These are phyloP conservation scores for Geopemphigus sp. DNA, from an alignment of 1,140 invertebrate species.

Conservation along the genomic window DNA sequence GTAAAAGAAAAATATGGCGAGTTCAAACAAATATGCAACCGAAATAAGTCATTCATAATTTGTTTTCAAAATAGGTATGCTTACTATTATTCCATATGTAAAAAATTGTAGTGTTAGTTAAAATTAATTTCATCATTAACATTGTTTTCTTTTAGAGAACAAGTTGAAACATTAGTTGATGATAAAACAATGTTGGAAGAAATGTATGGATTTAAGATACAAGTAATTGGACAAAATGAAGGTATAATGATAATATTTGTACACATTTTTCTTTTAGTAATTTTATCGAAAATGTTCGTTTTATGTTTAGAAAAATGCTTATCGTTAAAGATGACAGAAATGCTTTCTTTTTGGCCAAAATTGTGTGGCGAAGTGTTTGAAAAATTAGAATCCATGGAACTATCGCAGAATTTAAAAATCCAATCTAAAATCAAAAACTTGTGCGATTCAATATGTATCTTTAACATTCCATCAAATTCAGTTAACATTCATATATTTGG, in stretches of 20 bases:
- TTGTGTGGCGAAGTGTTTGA: not conserved
- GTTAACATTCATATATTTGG: not conserved
- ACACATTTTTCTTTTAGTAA: not conserved
- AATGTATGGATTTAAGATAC: not conserved
- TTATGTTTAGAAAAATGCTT: conserved; percentile 8
- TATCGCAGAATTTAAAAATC: not conserved
- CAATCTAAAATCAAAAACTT: not conserved
- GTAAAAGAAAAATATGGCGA: conserved; percentile 8
- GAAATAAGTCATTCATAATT: conserved; percentile 5
- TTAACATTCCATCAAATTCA: not conserved
- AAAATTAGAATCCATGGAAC: not conserved
- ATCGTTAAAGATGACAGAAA: not conserved
- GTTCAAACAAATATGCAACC: not conserved
- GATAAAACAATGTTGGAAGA: not conserved
- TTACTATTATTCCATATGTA: not conserved
- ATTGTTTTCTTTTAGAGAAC: not conserved
- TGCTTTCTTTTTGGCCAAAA: not conserved
- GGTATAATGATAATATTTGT: not conserved
- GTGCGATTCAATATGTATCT: not conserved
- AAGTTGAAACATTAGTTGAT: not conserved
- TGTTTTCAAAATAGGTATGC: not conserved
- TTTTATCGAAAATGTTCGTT: not conserved
- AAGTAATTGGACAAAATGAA: not conserved
- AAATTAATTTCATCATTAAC: not conserved
- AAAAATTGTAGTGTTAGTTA: not conserved